Evolutionary conservation across 2,113 vertebrate genomes (phyloP), one percentile per base, ranked within the genome.

Genomic region (Sprattus sprattus): DNA sequence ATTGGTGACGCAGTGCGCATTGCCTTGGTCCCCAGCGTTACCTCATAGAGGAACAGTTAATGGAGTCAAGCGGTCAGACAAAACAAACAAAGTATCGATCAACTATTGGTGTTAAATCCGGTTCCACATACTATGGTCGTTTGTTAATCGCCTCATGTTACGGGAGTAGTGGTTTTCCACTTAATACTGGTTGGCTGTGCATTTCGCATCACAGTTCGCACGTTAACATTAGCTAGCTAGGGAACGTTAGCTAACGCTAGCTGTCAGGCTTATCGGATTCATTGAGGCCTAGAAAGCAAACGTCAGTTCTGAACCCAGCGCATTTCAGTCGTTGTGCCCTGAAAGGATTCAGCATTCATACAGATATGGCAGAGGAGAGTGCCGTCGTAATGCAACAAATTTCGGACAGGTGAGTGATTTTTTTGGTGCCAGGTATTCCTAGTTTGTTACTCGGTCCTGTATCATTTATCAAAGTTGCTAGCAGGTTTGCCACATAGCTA

Each of bases 401-500:
- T 90, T 82, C 94, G 88, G 95, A 96, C 93, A 95, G 95, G 95
- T 96, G 89, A 94, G 95, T 94, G 4, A 60, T 52, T 67, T 85
- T 8, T 0, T 32, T 22, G 44, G 4, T 13, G 1, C 47, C 28
- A 64, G 80, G 60, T 39, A 78, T 78, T 78, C 71, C 32, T 39
- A 16, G 11, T 32, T 39, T 78, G 28, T 15, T 32, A 32, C 15
- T 39, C 10, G 28, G 28, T 15, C 11, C 11, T 16, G 22, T 25
- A 64, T 64, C 57, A 22, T 39, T 39, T 39, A n/a, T n/a, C 71
- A 78, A 44, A 67, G 25, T 0, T 7, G 6, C n/a, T n/a, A 7
- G 22, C n/a, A n/a, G n/a, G n/a, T n/a, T n/a, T n/a, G n/a, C 18
- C 54, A 60, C 11, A n/a, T 64, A 10, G 64, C 64, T 67, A 67